These are phyloP conservation scores for Pogonus chalceus DNA, from an alignment of 1,140 invertebrate genomes.

Conservation along the genomic window DNA sequence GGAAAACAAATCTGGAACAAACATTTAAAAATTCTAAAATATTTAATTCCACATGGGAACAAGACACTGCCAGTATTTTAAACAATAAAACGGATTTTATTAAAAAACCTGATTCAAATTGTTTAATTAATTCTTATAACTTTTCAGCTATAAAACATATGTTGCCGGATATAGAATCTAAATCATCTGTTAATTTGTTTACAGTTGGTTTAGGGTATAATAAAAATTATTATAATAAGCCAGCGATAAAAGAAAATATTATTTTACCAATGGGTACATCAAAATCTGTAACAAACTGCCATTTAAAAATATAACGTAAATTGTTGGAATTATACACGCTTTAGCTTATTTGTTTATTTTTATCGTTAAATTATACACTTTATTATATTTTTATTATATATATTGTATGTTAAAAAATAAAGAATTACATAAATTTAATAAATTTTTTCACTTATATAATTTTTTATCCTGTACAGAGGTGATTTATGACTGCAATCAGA, in stretches of 20 bases:
- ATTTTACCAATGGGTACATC: not conserved
- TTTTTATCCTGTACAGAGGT: too few relatives aligned
- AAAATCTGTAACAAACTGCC: too few relatives aligned
- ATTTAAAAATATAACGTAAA: conserved; percentile 1
- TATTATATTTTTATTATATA: conserved; percentile 3
- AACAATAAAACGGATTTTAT: conserved; percentile 19
- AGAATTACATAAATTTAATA: too few relatives aligned
- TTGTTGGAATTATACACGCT: not conserved
- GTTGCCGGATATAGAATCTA: conserved; percentile 19
- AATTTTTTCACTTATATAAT: too few relatives aligned
- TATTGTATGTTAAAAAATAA: not conserved
- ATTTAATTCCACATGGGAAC: conserved; percentile 14
- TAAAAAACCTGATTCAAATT: conserved; percentile 3
- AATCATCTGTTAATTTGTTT: not conserved
- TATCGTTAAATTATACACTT: not conserved
- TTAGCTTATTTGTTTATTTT: not conserved
- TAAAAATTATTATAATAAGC: not conserved
- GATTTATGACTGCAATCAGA: too few relatives aligned
- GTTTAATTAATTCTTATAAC: conserved; percentile 13
- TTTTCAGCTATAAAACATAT: conserved; percentile 15
- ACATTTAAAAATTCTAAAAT: conserved; percentile 5
- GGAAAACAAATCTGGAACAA: not conserved
- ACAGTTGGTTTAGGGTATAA: not conserved
- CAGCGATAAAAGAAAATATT: not conserved
- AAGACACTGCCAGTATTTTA: conserved; percentile 22